A percentile compares a stretch with the other conserved stretches of the same genome.
Evolutionary conservation across 2,113 vertebrate species (phyloP).

Genomic region (Nipponia nippon): DNA sequence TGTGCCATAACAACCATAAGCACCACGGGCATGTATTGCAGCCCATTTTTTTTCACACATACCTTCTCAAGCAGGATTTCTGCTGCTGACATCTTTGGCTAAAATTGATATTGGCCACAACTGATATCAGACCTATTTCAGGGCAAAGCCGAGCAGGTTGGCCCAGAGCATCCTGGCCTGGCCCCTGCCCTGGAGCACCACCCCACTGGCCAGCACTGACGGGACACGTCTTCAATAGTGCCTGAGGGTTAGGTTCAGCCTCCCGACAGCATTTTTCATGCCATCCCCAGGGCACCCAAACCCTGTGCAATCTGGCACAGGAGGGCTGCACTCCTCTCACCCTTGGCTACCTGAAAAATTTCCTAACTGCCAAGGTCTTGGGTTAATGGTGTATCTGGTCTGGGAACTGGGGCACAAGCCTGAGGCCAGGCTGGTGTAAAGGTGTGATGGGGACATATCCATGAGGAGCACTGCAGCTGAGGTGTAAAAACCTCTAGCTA

Average conservation of each 20-base stretch:
- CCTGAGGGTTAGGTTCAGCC: background rate
- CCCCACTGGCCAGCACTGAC: background rate
- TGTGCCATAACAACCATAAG: background rate
- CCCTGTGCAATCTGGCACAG: background rate
- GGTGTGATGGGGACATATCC: no score
- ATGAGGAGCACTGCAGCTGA: background rate
- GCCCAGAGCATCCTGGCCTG: background rate
- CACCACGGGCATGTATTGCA: background rate
- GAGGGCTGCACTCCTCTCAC: background rate
- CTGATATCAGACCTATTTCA: background rate
- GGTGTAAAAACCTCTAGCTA: background rate
- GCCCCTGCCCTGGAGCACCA: background rate
- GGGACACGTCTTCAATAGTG: fast-evolving
- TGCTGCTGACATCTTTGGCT: background rate
- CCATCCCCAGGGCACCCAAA: background rate
- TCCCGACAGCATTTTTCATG: background rate
- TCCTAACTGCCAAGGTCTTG: background rate
- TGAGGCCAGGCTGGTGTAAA: background rate
- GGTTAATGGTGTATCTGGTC: background rate
- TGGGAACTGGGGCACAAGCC: background rate
- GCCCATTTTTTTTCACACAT: background rate
- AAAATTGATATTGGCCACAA: background rate
- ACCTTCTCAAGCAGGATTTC: background rate
- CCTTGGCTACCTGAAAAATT: background rate
- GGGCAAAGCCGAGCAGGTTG: background rate